phyloP scores from a whole-genome alignment of 2,888 invertebrate species.

The Pandemis corylana region DNA sequence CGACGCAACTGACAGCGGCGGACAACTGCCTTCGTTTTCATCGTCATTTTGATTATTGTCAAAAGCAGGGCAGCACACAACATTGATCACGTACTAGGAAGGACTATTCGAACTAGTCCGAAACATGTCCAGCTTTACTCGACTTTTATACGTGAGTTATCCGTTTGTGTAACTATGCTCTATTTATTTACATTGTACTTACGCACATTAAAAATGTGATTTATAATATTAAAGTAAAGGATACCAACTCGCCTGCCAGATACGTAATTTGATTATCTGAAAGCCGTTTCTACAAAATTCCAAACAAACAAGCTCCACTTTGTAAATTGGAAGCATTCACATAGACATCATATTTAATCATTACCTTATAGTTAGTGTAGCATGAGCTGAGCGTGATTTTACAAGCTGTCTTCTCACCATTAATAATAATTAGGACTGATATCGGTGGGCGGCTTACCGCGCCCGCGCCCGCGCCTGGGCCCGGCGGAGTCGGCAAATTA shows the following conservation, averaged over 20 bases:
- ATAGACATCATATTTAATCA: conserved; percentile 38
- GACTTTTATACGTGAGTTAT: too few relatives aligned
- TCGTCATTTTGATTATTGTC: too few relatives aligned
- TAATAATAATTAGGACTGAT: conserved; percentile 75
- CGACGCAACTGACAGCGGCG: too few relatives aligned
- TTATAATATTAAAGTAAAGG: too few relatives aligned
- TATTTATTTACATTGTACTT: too few relatives aligned
- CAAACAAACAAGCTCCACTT: not conserved
- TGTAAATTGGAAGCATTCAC: conserved; percentile 32
- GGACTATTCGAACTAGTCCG: too few relatives aligned
- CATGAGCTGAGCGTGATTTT: conserved; percentile 59
- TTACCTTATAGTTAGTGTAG: conserved; percentile 29
- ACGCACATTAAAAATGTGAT: too few relatives aligned
- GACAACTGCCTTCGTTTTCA: too few relatives aligned
- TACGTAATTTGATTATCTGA: not conserved
- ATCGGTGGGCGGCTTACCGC: conserved; percentile 62
- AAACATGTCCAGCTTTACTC: too few relatives aligned
- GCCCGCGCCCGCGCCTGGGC: conserved; percentile 34
- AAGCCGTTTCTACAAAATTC: not conserved
- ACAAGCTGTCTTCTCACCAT: conserved; percentile 64
- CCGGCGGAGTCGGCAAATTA: conserved; percentile 69
- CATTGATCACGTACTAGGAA: too few relatives aligned
- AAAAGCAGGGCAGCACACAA: too few relatives aligned
- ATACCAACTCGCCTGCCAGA: not conserved
- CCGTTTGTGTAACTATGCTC: too few relatives aligned